Conservation (phyloP, 2,113 vertebrate species). For the Pelusios castaneus region DNA sequence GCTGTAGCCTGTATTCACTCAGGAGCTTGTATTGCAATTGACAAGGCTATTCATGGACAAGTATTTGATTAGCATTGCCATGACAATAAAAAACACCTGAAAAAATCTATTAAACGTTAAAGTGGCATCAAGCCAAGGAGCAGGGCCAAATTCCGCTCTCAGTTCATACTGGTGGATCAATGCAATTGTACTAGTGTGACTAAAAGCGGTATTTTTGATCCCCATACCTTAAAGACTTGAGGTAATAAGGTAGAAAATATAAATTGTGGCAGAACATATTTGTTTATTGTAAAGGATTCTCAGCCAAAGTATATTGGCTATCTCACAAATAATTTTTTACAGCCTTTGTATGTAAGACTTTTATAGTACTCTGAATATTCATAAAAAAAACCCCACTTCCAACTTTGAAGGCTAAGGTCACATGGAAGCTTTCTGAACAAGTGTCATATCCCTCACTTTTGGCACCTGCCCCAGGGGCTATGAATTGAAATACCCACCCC, state of each 20-base stretch:
- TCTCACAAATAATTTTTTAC: background rate
- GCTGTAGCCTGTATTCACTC: conserved; percentile 48
- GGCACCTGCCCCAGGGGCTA: background rate
- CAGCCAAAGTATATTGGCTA: conserved; percentile 31
- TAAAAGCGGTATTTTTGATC: conserved; percentile 42
- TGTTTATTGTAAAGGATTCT: background rate
- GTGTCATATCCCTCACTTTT: background rate
- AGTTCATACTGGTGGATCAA: conserved; percentile 37
- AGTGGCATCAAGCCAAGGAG: conserved; percentile 50
- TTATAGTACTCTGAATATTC: background rate
- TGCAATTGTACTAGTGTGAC: background rate
- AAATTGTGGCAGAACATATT: conserved; percentile 54
- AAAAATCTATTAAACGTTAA: conserved; percentile 73
- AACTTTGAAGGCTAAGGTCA: background rate
- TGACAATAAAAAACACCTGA: conserved; percentile 76
- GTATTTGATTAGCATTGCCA: conserved; percentile 76
- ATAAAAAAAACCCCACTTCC: background rate
- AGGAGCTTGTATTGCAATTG: conserved; percentile 61
- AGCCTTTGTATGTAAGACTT: conserved; percentile 2
- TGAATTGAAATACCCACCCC: conserved; percentile 22
- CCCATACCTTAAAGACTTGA: conserved; percentile 41
- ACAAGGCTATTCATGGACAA: conserved; percentile 69
- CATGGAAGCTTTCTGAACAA: background rate
- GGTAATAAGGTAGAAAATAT: conserved; percentile 51
- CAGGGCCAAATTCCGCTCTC: conserved; percentile 25